Evolutionary conservation across 2,797 vertebrate species (phyloP), one percentile per base, ranked within the genome.

Genomic region (Sebastiscus tertius): DNA sequence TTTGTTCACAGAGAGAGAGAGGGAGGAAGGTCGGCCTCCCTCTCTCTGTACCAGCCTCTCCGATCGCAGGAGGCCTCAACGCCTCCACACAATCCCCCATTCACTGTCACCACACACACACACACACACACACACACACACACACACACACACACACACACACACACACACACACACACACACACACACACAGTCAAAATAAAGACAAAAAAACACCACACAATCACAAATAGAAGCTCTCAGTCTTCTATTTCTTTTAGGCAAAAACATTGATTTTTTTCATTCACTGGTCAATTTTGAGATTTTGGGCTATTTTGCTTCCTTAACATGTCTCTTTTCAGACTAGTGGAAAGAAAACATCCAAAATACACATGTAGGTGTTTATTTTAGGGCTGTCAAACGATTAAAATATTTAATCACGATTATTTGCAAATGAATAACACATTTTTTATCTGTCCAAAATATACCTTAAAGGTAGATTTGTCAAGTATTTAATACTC

Each of bases 11-110:
- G 59, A 33, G 14, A 24, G 24, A 46, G 18, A 72, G 46, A 55
- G 14, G 42, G n/a, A 59, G 26, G 71, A 26, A 71, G 71, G 58
- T 13, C 54, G 11, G 59, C 60, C 65, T 26, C 72, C 18, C 49
- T 65, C 70, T 18, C 46, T 80, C 87, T 72, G 93, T 93, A 93
- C 93, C 93, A 94, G 90, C 69, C 87, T 88, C 87, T 84, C 55
- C 72, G 63, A 77, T 92, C 88, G 74, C 89, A 88, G 85, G 33
- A 80, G 55, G 81, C 73, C 34, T 79, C 46, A n/a, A 22, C 8
- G 61, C 67, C 27, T 78, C 75, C 68, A 73, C 83, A 93, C 93
- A 94, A 84, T 82, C 87, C 83, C 81, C 88, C 72, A 90, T 93
- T 93, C 88, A 93, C 74, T 5, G 62, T 65, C 83, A 1, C 42